Evolutionary conservation across 2,113 vertebrate species (phyloP).

Genomic region (Paracanthobrama guichenoti): DNA sequence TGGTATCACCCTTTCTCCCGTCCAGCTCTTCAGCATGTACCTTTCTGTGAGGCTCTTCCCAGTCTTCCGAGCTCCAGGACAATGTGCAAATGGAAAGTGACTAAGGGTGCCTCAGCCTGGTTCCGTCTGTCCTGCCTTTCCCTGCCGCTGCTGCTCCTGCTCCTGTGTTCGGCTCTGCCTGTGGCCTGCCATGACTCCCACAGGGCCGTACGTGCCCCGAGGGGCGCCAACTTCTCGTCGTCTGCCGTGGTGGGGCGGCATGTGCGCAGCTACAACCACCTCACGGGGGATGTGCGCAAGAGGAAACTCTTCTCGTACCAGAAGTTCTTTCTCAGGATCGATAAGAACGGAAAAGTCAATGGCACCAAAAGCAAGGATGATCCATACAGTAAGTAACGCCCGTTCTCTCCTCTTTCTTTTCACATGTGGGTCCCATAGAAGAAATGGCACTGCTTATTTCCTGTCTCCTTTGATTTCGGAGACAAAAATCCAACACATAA

Average conservation of each 20-base stretch:
- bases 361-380: constrained; percentile 97
- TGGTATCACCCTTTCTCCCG: constrained; percentile 78
- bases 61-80: constrained; percentile 91
- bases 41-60: constrained; percentile 91
- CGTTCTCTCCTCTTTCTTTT: not conserved
- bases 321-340: constrained; percentile 98
- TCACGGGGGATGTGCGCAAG: constrained; percentile 93
- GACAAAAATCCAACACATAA: constrained; percentile 54
- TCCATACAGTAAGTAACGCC: constrained; percentile 90
- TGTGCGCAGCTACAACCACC: constrained; percentile 98
- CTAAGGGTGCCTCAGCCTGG: constrained; percentile 92
- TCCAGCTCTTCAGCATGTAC: constrained; percentile 94
- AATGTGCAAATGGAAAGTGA: constrained; percentile 99
- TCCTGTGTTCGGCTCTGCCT: constrained; percentile 75
- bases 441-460: constrained; percentile 51
- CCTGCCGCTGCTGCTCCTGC: constrained; percentile 80
- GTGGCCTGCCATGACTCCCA: constrained; percentile 78
- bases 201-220: constrained; percentile 75
- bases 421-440: constrained; percentile 55
- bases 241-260: constrained; percentile 85
- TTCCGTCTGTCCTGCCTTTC: constrained; percentile 83
- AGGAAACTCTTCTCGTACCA: constrained; percentile 96
- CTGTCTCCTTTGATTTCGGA: constrained; percentile 49
- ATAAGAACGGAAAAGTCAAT: constrained; percentile 92
- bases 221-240: constrained; percentile 59